Percentiles rank a stretch among this genome's conserved stretches.
These are phyloP conservation scores for Chouioia cunea DNA, from an alignment of 2,888 invertebrate species.

Conservation along the genomic window DNA sequence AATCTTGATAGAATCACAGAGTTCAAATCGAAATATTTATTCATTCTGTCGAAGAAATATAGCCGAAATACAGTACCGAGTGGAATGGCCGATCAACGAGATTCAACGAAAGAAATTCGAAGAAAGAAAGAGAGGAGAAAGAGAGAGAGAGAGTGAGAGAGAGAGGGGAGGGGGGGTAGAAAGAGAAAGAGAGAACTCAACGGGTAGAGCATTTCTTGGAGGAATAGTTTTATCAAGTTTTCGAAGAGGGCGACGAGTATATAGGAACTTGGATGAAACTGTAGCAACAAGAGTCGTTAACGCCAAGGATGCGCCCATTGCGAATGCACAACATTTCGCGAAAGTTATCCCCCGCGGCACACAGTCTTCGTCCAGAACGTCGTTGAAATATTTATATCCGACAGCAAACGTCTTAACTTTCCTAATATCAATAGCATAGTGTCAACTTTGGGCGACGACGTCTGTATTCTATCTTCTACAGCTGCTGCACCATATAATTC, in stretches of 20 bases:
- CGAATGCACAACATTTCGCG: slow-evolving; percentile 27
- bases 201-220: slow-evolving; percentile 11
- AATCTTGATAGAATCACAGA: too few species aligned
- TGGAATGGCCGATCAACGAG: too few species aligned
- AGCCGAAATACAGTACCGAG: too few species aligned
- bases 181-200: not conserved
- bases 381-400: slow-evolving; percentile 38
- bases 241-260: not conserved
- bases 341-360: slow-evolving; percentile 18
- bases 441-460: slow-evolving; percentile 13
- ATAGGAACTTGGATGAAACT: slow-evolving; percentile 39
- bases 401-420: slow-evolving; percentile 37
- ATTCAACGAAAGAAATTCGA: too few species aligned
- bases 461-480: not conserved
- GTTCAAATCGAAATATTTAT: too few species aligned
- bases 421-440: slow-evolving; percentile 27
- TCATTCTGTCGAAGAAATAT: too few species aligned
- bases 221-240: slow-evolving; percentile 24
- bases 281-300: slow-evolving; percentile 57
- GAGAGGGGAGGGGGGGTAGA: too few species aligned
- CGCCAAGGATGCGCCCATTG: slow-evolving; percentile 49
- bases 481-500: not conserved
- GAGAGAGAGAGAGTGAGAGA: too few species aligned
- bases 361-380: not conserved
- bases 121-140: too few species aligned